These are phyloP conservation scores for Diadema setosum DNA, from an alignment of 35 echinoderm and acorn worm species.

Conservation along the genomic window DNA sequence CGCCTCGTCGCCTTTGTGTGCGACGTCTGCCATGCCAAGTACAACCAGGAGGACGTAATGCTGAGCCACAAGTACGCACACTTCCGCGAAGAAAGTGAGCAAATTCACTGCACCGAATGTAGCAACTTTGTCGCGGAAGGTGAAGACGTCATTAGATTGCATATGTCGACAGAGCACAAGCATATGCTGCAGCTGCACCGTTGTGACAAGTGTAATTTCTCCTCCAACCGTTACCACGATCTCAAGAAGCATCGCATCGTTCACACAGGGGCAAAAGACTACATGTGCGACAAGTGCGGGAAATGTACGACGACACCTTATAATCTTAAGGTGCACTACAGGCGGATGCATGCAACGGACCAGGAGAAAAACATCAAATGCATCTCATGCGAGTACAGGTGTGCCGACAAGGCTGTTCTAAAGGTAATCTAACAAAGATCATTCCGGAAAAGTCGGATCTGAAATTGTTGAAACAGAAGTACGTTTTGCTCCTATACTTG, in stretches of 20 bases:
- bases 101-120: constrained; percentile 81
- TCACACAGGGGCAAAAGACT: constrained; percentile 67
- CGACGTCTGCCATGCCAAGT: constrained; percentile 54
- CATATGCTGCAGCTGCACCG: constrained; percentile 66
- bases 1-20: constrained; percentile 62
- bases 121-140: background rate
- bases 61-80: constrained; percentile 37
- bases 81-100: background rate
- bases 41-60: constrained; percentile 49
- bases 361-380: constrained; percentile 74
- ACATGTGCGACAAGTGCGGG: constrained; percentile 84
- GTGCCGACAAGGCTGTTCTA: constrained; percentile 80
- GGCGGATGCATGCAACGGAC: constrained; percentile 73
- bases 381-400: constrained; percentile 55
- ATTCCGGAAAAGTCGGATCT: no score
- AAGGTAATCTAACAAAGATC: constrained; percentile 61
- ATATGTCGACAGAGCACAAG: constrained; percentile 69
- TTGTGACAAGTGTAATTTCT: constrained; percentile 72
- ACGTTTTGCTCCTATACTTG: no score
- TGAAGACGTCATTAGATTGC: constrained; percentile 8
- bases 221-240: constrained; percentile 68
- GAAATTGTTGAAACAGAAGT: no score
- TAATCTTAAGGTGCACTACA: constrained; percentile 78
- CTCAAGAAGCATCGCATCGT: constrained; percentile 74
- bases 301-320: constrained; percentile 74